A percentile compares a stretch with the other conserved stretches of the same genome.
Evolutionary conservation across 2,888 invertebrate genomes (phyloP).

Genomic region (Temnothorax unifasciatus): DNA sequence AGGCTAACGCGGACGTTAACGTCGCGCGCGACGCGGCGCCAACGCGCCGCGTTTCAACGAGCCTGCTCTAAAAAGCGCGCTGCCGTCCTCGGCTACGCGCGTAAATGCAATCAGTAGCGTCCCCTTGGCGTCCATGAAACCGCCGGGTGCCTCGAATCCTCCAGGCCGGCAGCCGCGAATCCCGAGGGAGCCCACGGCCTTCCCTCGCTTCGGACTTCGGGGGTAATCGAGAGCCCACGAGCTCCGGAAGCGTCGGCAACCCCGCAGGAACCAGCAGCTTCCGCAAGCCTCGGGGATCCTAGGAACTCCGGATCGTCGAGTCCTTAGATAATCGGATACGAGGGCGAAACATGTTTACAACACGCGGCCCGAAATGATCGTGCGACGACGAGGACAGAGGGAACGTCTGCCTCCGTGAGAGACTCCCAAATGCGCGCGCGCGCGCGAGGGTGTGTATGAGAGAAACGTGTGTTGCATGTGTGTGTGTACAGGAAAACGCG

Average conservation of each 20-base stretch:
- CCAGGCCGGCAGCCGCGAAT: not conserved
- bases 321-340: constrained; percentile 30
- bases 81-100: constrained; percentile 24
- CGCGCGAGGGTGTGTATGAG: constrained; percentile 3
- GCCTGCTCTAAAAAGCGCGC: constrained; percentile 45
- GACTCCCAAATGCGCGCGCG: constrained; percentile 34
- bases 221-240: not conserved
- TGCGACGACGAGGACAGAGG: constrained; percentile 61
- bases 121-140: constrained; percentile 8
- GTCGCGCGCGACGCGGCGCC: constrained; percentile 15
- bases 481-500: constrained; percentile 56
- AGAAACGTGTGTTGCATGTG: constrained; percentile 16
- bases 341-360: constrained; percentile 45
- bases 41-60: constrained; percentile 27
- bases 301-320: constrained; percentile 15
- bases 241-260: not conserved
- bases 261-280: not conserved
- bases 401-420: constrained; percentile 56
- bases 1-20: constrained; percentile 52
- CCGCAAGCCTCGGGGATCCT: constrained; percentile 4
- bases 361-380: constrained; percentile 52
- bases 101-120: constrained; percentile 65
- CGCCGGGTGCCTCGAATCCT: constrained; percentile 22
- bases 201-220: not conserved
- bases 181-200: not conserved